Conservation (phyloP, 2,888 invertebrate species). For the Amphipoea lucens region DNA sequence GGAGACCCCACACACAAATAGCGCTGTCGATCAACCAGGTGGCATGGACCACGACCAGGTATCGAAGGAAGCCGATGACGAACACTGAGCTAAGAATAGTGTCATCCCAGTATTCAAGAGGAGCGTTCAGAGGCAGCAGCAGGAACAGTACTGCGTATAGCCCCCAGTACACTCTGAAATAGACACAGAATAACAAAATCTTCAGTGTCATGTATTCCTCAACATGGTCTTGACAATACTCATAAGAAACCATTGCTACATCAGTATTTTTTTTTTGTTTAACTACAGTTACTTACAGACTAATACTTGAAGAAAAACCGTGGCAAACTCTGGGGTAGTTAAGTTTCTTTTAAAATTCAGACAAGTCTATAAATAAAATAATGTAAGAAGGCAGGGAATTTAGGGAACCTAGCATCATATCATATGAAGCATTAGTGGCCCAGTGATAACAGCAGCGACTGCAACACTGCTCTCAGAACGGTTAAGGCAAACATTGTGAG, state of each 20-base stretch:
- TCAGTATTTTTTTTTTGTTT: neutral
- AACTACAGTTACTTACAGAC: neutral
- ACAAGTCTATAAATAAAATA: neutral
- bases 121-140: slow-evolving; percentile 93
- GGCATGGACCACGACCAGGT: slow-evolving; percentile 91
- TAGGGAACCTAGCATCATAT: no score
- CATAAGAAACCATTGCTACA: neutral
- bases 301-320: neutral
- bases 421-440: no score
- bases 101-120: slow-evolving; percentile 95
- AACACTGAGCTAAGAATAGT: slow-evolving; percentile 91
- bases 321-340: neutral
- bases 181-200: neutral
- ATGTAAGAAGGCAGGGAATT: neutral
- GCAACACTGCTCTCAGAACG: no score
- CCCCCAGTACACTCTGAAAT: slow-evolving; percentile 92
- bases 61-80: slow-evolving; percentile 93
- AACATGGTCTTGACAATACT: neutral
- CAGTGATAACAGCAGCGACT: no score
- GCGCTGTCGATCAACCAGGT: slow-evolving; percentile 94
- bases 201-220: no score
- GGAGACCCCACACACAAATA: slow-evolving; percentile 93
- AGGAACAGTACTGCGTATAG: slow-evolving; percentile 92
- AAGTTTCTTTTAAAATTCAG: neutral
- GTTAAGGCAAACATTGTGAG: no score